phyloP scores from a whole-genome alignment of 2,888 invertebrate genomes.

The Isotomurus palustris region DNA sequence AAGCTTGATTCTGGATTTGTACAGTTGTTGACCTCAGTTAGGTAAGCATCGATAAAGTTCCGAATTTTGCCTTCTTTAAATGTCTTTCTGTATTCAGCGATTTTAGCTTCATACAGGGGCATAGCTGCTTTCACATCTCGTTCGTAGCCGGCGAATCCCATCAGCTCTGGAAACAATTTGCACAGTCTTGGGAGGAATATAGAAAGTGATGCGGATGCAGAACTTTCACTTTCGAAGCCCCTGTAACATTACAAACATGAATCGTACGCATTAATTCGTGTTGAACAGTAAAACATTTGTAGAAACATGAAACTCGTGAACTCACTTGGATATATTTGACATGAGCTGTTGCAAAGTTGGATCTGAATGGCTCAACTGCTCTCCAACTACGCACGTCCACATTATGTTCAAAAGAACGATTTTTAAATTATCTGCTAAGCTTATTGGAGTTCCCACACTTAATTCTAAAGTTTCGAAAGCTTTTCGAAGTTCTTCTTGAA shows the following conservation, averaged over 20 bases:
- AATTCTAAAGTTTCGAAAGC: not conserved
- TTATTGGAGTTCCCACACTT: not conserved
- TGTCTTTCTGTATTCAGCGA: not conserved
- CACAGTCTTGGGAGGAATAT: not conserved
- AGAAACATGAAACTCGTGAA: not conserved
- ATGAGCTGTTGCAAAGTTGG: not conserved
- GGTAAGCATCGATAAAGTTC: constrained; percentile 24
- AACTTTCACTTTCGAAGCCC: not conserved
- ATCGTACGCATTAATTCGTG: not conserved
- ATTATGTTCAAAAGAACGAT: not conserved
- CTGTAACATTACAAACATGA: not conserved
- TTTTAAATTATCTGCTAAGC: not conserved
- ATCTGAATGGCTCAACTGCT: not conserved
- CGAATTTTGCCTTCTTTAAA: not conserved
- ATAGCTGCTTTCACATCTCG: not conserved
- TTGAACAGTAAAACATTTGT: not conserved
- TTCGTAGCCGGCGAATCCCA: not conserved
- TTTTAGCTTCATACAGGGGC: not conserved
- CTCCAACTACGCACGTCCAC: not conserved
- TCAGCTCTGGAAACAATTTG: not conserved
- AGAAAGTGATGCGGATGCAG: not conserved
- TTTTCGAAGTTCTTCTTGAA: not conserved
- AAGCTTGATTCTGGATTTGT: constrained; percentile 17
- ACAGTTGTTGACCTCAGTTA: constrained; percentile 13
- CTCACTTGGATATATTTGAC: not conserved